Evolutionary conservation across 53 echinoderm and acorn worm genomes (phyloP).

Genomic region (Actinopyga echinites): DNA sequence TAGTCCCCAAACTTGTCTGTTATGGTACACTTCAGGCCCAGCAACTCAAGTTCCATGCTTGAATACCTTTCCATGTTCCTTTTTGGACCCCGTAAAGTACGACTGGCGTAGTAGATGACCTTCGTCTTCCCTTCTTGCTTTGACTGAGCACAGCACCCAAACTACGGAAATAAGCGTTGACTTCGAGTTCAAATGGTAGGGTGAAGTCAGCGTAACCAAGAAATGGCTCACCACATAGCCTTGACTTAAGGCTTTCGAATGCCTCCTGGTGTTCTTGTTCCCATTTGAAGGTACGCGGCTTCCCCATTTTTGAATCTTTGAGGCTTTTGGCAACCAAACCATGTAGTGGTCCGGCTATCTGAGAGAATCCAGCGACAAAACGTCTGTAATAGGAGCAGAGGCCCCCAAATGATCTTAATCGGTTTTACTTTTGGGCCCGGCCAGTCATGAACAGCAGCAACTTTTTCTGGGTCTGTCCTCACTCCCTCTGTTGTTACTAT

Average conservation of each 20-base stretch:
- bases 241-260: conserved; percentile 42
- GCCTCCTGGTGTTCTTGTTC: conserved; percentile 41
- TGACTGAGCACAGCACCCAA: conserved; percentile 55
- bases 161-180: conserved; percentile 53
- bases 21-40: conserved; percentile 54
- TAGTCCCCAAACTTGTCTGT: conserved; percentile 51
- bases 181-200: conserved; percentile 48
- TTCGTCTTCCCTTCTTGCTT: conserved; percentile 13
- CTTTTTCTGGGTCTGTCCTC: too few relatives aligned
- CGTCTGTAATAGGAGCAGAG: too few relatives aligned
- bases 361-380: too few relatives aligned
- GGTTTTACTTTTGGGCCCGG: too few relatives aligned
- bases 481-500: too few relatives aligned
- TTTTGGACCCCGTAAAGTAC: conserved; percentile 40
- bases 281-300: too few relatives aligned
- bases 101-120: conserved; percentile 58
- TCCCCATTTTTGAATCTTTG: too few relatives aligned
- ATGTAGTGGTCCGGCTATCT: too few relatives aligned
- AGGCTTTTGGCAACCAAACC: too few relatives aligned
- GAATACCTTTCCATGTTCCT: conserved; percentile 47
- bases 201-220: conserved; percentile 58
- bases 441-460: too few relatives aligned
- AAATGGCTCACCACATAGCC: conserved; percentile 38
- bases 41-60: conserved; percentile 45
- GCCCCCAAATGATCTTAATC: too few relatives aligned